Evolutionary conservation across 2,113 vertebrate genomes (phyloP), one percentile per base, ranked within the genome.

Genomic region (Aix galericulata): DNA sequence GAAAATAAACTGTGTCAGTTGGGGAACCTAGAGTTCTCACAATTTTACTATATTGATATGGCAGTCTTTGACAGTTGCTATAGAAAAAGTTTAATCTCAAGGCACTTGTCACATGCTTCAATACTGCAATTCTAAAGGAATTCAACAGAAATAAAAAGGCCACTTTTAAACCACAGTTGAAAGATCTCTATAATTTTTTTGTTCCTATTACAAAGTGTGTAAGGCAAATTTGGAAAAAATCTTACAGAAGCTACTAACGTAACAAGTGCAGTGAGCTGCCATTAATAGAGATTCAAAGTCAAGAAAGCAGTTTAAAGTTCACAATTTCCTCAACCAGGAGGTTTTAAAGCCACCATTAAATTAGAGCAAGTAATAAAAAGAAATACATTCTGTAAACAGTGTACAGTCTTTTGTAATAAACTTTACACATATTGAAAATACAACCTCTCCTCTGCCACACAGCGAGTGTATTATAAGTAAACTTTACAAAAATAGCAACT

Each of bases 41-140:
- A 97, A 97, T 98, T 98, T 97, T 97, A 98, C 98, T 97, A 98
- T 98, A 98, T 97, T 94, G 96, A 95, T 95, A 96, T 97, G 91
- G 97, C 96, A 95, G 88, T 97, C 92, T 98, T 97, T 97, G 98
- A 98, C 98, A 98, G 98, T 95, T 96, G 97, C 97, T 89, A 97
- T 97, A 98, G 97, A 97, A 96, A 96, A 97, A 94, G 89, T 97
- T 98, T 95, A 98, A 98, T 97, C 97, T 97, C 98, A 99, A 99
- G 99, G 99, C 99, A 99, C 99, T 99, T 99, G 98, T 98, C 98
- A 98, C 98, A 97, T 98, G 98, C 98, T 98, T 98, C 98, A 97
- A 98, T 97, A 96, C 98, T 98, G 98, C 98, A 95, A 93, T 97
- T 94, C 84, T 95, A 97, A 98, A 91, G 91, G 86, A 98, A 98